Conservation (phyloP, 2,797 vertebrate species). For the Xyrichtys novacula region DNA sequence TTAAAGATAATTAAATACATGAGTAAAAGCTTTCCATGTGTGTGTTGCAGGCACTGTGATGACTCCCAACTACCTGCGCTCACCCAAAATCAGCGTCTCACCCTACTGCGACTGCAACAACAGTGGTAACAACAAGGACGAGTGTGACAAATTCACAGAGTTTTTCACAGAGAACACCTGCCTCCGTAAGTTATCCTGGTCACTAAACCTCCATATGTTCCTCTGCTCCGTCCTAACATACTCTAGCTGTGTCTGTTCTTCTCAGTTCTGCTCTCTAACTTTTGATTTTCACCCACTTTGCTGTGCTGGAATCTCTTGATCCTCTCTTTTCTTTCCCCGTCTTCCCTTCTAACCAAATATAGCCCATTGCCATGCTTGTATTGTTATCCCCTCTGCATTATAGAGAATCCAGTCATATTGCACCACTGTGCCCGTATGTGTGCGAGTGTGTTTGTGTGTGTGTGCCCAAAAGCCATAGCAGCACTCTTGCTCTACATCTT, state of each 20-base stretch:
- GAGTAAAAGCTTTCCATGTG: neutral
- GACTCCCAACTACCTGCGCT: slow-evolving; percentile 95
- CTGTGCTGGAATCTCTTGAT: slow-evolving; percentile 27
- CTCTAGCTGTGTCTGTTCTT: neutral
- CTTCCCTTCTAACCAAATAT: slow-evolving; percentile 45
- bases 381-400: slow-evolving; percentile 59
- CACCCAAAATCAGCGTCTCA: slow-evolving; percentile 90
- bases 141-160: slow-evolving; percentile 89
- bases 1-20: neutral
- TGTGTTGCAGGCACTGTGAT: slow-evolving; percentile 88
- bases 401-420: slow-evolving; percentile 39
- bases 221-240: neutral
- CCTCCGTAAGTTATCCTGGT: slow-evolving; percentile 86
- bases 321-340: slow-evolving; percentile 7
- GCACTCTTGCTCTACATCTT: slow-evolving; percentile 44
- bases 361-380: slow-evolving; percentile 43
- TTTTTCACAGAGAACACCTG: slow-evolving; percentile 95
- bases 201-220: neutral
- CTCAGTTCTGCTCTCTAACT: neutral
- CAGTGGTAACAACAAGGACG: slow-evolving; percentile 91
- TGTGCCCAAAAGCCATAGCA: slow-evolving; percentile 31
- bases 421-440: slow-evolving; percentile 10
- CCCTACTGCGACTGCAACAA: slow-evolving; percentile 94
- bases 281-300: slow-evolving; percentile 34
- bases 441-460: slow-evolving; percentile 20